phyloP scores from a whole-genome alignment of 1,140 invertebrate genomes.

The Drosophila trapezifrons region DNA sequence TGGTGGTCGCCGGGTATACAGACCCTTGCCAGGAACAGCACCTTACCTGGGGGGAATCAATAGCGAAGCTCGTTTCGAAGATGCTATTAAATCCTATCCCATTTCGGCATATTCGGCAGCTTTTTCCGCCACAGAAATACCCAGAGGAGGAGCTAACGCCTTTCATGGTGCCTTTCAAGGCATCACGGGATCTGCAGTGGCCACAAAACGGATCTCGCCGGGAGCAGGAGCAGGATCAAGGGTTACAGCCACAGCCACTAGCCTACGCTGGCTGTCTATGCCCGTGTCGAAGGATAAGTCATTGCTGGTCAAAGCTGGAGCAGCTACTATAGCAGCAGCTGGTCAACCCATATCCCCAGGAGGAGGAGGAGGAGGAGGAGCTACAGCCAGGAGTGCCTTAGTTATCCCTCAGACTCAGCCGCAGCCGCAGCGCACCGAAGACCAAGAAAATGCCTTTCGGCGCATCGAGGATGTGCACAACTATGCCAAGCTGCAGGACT shows the following conservation, averaged over 20 bases:
- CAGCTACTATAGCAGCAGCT: constrained; percentile 1
- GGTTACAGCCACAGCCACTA: no score
- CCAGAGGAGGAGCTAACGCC: neutral
- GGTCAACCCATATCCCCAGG: constrained; percentile 9
- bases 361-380: constrained; percentile 24
- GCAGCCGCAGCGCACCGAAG: constrained; percentile 66
- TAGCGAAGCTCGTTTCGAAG: neutral
- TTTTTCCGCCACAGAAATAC: no score
- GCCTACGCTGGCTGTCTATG: constrained; percentile 27
- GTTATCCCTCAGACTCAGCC: constrained; percentile 35
- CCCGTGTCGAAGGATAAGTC: constrained; percentile 7
- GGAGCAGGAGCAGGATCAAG: neutral
- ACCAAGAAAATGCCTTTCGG: constrained; percentile 83
- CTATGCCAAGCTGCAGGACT: constrained; percentile 74
- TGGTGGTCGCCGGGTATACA: neutral
- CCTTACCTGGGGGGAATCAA: neutral
- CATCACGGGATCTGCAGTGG: neutral
- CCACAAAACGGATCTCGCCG: neutral
- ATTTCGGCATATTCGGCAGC: neutral
- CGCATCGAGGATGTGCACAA: constrained; percentile 83
- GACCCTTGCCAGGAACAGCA: neutral
- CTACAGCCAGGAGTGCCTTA: constrained; percentile 61
- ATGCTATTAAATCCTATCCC: neutral
- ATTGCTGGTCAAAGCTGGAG: neutral
- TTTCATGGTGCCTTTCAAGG: constrained; percentile 1